Evolutionary conservation across 2,797 vertebrate species (phyloP).

Genomic region (Gymnothorax reevesii): DNA sequence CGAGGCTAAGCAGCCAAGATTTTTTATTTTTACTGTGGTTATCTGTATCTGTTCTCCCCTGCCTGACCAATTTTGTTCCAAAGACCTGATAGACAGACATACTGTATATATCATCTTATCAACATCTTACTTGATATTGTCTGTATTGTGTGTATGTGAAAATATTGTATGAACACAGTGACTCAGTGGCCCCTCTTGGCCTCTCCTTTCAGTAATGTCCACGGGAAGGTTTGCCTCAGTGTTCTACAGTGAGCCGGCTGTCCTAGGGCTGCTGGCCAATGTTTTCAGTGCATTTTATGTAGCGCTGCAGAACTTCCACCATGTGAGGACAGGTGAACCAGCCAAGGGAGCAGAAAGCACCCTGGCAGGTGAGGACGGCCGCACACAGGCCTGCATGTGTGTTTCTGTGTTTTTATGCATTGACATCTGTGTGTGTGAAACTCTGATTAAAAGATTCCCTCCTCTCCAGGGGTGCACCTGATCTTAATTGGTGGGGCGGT

Average conservation of each 20-base stretch:
- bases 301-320: slow-evolving; percentile 45
- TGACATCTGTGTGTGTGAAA: not conserved
- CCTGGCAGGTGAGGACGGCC: slow-evolving; percentile 35
- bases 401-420: not conserved
- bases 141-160: not conserved
- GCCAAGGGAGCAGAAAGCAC: slow-evolving; percentile 40
- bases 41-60: too few relatives aligned
- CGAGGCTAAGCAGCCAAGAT: too few relatives aligned
- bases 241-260: slow-evolving; percentile 45
- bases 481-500: slow-evolving; percentile 43
- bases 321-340: slow-evolving; percentile 18
- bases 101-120: too few relatives aligned
- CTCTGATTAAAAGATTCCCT: not conserved
- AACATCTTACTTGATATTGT: not conserved
- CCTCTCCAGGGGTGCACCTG: slow-evolving; percentile 40
- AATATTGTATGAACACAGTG: not conserved
- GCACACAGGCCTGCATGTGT: not conserved
- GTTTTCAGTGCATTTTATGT: slow-evolving; percentile 46
- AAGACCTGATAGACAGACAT: too few relatives aligned
- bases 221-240: slow-evolving; percentile 40
- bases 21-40: too few relatives aligned
- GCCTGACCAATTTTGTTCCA: too few relatives aligned
- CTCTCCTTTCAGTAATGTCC: slow-evolving; percentile 12
- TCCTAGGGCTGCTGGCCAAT: slow-evolving; percentile 46
- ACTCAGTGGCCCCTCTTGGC: not conserved